phyloP scores from a whole-genome alignment of 2,888 invertebrate species.

The Teleiodes luculella region DNA sequence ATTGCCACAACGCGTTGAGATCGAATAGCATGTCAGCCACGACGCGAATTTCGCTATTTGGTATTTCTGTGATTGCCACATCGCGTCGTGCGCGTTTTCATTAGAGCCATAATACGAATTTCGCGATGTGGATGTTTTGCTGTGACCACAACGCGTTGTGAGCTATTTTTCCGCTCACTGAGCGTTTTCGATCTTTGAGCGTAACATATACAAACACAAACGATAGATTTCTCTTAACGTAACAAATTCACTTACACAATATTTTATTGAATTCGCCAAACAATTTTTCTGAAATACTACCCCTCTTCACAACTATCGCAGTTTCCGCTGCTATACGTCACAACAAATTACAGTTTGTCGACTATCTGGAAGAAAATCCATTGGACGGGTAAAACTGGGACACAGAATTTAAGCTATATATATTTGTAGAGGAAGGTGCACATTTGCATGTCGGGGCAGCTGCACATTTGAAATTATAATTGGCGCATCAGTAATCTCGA shows the following conservation, averaged over 20 bases:
- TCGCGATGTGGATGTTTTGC: too few species aligned
- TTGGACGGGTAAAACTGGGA: slow-evolving; percentile 4
- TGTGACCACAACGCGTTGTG: too few species aligned
- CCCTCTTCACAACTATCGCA: not conserved
- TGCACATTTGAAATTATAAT: slow-evolving; percentile 44
- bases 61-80: too few species aligned
- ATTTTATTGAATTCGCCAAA: not conserved
- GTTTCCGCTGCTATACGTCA: not conserved
- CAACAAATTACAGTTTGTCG: slow-evolving; percentile 6
- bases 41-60: too few species aligned
- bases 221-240: not conserved
- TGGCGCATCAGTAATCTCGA: slow-evolving; percentile 22
- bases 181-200: too few species aligned
- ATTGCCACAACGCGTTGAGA: too few species aligned
- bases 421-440: not conserved
- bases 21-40: too few species aligned
- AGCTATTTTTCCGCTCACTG: too few species aligned
- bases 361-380: slow-evolving; percentile 5
- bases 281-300: not conserved
- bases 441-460: slow-evolving; percentile 26
- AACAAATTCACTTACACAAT: not conserved
- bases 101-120: too few species aligned
- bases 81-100: too few species aligned
- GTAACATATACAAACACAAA: too few species aligned
- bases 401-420: not conserved